phyloP scores from a whole-genome alignment of 2,888 invertebrate species.

The Drosophila multiciliata region DNA sequence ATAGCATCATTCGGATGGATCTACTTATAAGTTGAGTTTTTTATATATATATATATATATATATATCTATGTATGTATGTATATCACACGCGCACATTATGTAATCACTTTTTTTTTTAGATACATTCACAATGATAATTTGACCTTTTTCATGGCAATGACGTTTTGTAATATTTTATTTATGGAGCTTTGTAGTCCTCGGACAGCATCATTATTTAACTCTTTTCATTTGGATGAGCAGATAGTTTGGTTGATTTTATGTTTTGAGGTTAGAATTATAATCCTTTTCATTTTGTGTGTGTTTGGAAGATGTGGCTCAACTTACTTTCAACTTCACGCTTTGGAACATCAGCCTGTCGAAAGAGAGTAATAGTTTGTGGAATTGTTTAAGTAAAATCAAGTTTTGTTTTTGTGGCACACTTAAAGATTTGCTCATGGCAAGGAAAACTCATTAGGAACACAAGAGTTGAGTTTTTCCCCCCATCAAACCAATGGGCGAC shows the following conservation, averaged over 20 bases:
- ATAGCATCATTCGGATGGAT: slow-evolving; percentile 21
- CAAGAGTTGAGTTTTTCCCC: slow-evolving; percentile 20
- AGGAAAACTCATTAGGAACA: slow-evolving; percentile 19
- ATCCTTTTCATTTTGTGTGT: slow-evolving; percentile 55
- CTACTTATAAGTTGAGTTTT: slow-evolving; percentile 23
- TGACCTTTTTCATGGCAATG: slow-evolving; percentile 1
- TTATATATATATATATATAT: neutral
- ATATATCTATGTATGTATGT: slow-evolving; percentile 11
- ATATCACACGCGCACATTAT: slow-evolving; percentile 77
- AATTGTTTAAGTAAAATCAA: slow-evolving; percentile 9
- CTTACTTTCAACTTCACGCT: slow-evolving; percentile 96
- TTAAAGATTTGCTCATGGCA: neutral
- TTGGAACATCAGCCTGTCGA: slow-evolving; percentile 91
- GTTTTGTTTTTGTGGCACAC: neutral
- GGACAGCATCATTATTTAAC: neutral
- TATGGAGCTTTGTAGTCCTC: slow-evolving; percentile 4
- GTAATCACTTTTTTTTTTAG: slow-evolving; percentile 63
- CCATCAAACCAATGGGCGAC: slow-evolving; percentile 23
- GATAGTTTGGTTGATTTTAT: slow-evolving; percentile 24
- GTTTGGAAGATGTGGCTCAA: slow-evolving; percentile 82
- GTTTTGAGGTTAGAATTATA: slow-evolving; percentile 73
- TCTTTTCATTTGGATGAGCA: slow-evolving; percentile 9
- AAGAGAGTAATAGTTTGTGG: slow-evolving; percentile 48
- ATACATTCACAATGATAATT: slow-evolving; percentile 22
- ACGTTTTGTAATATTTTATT: neutral